These are phyloP conservation scores for Pelobates cultripes DNA, from an alignment of 2,797 vertebrate genomes.

Conservation along the genomic window DNA sequence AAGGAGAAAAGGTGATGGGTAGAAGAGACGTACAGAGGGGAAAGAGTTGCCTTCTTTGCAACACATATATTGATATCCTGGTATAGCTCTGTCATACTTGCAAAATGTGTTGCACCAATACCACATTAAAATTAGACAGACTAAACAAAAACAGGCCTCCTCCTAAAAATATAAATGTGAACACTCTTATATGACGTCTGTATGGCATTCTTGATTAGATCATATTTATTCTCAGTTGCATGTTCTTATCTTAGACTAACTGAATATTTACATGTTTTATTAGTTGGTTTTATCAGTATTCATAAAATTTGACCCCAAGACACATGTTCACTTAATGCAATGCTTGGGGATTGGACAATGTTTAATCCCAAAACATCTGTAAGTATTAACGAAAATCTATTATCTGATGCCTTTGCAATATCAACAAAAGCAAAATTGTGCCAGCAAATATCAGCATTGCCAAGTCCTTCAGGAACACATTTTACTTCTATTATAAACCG, in stretches of 20 bases:
- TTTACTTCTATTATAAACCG: slow-evolving; percentile 18
- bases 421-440: slow-evolving; percentile 21
- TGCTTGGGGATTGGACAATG: slow-evolving; percentile 14
- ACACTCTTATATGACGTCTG: too few species aligned
- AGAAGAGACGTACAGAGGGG: too few species aligned
- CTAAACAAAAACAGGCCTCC: too few species aligned
- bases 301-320: slow-evolving; percentile 21
- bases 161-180: too few species aligned
- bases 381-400: slow-evolving; percentile 43
- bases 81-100: too few species aligned
- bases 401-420: slow-evolving; percentile 23
- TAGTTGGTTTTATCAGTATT: slow-evolving; percentile 8
- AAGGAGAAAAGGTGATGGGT: too few species aligned
- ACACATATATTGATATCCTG: too few species aligned
- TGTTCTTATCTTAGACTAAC: neutral
- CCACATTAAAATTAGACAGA: too few species aligned
- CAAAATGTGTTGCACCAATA: too few species aligned
- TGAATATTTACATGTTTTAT: slow-evolving; percentile 9
- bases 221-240: neutral
- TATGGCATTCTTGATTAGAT: neutral
- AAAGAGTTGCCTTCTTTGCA: too few species aligned
- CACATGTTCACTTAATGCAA: slow-evolving; percentile 19
- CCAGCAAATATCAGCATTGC: slow-evolving; percentile 36
- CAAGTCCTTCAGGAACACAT: slow-evolving; percentile 22
- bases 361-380: slow-evolving; percentile 46